These are phyloP conservation scores for Synanthedon formicaeformis DNA, from an alignment of 2,888 invertebrate genomes.

Conservation along the genomic window DNA sequence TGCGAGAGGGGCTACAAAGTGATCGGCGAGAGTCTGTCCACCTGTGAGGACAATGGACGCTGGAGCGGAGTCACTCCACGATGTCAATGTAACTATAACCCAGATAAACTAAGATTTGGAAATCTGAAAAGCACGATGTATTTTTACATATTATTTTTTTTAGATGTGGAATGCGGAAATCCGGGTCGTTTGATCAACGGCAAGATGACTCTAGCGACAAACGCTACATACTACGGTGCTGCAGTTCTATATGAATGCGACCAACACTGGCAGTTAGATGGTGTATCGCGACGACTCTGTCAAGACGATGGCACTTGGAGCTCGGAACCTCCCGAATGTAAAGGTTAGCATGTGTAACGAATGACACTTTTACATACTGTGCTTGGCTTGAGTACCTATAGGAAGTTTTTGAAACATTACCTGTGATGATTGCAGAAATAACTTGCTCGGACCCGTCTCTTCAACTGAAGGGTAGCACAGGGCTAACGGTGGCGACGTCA, in stretches of 20 bases:
- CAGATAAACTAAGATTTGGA: constrained; percentile 8
- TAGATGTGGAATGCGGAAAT: constrained; percentile 88
- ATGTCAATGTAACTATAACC: constrained; percentile 79
- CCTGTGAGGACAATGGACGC: constrained; percentile 86
- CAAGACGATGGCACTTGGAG: constrained; percentile 93
- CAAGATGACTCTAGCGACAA: constrained; percentile 82
- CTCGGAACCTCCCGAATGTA: constrained; percentile 83
- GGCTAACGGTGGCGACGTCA: constrained; percentile 70
- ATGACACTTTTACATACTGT: too few relatives aligned
- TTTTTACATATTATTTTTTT: constrained; percentile 8
- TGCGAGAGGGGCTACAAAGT: constrained; percentile 92
- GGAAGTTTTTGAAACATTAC: neutral
- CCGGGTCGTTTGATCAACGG: constrained; percentile 81
- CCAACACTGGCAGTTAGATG: constrained; percentile 83
- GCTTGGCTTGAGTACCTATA: too few relatives aligned
- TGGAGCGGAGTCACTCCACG: constrained; percentile 88
- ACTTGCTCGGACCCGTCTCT: constrained; percentile 79
- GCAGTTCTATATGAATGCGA: constrained; percentile 87
- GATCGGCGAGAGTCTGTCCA: constrained; percentile 84
- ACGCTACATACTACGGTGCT: constrained; percentile 90
- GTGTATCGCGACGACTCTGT: constrained; percentile 85
- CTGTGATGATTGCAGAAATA: constrained; percentile 71
- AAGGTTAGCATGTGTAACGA: constrained; percentile 62
- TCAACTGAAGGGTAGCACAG: constrained; percentile 60
- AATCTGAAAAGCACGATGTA: neutral